Evolutionary conservation across 2,113 vertebrate species (phyloP).

Genomic region (Aptenodytes patagonicus): DNA sequence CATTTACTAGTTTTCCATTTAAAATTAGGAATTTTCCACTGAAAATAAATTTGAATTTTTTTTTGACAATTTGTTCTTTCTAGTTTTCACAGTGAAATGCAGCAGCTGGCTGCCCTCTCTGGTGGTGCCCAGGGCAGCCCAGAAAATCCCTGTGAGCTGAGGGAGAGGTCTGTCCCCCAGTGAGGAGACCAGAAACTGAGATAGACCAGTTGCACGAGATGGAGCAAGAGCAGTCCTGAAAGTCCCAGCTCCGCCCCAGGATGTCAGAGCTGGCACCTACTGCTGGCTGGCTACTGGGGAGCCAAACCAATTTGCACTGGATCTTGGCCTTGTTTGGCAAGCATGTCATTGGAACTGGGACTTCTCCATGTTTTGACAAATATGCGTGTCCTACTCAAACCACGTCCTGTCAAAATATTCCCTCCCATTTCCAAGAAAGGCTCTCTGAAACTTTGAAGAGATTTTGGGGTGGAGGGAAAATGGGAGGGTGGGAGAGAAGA

Average conservation of each 20-base stretch:
- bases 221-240: background rate
- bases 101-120: background rate
- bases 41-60: background rate
- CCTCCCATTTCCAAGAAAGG: background rate
- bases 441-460: background rate
- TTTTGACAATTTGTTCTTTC: background rate
- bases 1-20: background rate
- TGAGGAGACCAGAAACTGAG: background rate
- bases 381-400: background rate
- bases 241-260: background rate
- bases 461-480: background rate
- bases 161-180: background rate
- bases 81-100: background rate
- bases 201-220: background rate
- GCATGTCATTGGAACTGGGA: background rate
- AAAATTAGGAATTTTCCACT: background rate
- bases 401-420: background rate
- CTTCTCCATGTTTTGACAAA: background rate
- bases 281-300: background rate
- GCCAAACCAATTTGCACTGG: background rate
- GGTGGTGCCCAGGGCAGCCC: background rate
- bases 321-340: background rate
- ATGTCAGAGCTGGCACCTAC: background rate
- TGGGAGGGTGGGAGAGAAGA: background rate
- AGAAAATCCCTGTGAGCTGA: background rate